Evolutionary conservation across 2,113 vertebrate species (phyloP).

Genomic region (Actenoides hombroni): DNA sequence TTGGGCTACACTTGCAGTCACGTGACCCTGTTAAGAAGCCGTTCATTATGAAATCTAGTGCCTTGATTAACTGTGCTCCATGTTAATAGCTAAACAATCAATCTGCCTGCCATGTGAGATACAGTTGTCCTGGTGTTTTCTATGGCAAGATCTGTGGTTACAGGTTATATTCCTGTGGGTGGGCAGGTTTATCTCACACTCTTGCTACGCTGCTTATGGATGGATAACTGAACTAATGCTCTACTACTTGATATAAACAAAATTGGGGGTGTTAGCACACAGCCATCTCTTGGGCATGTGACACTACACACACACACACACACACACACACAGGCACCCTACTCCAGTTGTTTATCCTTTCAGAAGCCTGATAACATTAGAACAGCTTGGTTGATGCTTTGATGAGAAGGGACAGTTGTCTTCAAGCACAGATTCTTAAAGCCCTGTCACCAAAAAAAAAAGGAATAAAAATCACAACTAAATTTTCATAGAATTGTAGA

Average conservation of each 20-base stretch:
- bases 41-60: background rate
- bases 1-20: background rate
- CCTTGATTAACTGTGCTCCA: background rate
- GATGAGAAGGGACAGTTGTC: background rate
- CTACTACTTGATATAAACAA: background rate
- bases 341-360: background rate
- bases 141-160: background rate
- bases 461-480: background rate
- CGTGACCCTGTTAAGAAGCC: background rate
- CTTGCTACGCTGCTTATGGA: background rate
- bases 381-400: background rate
- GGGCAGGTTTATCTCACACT: background rate
- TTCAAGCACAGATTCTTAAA: background rate
- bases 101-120: background rate
- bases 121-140: background rate
- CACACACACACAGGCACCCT: too few relatives aligned
- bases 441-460: background rate
- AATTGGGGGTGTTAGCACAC: background rate
- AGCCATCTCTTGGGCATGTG: background rate
- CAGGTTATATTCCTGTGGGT: background rate
- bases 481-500: too few relatives aligned
- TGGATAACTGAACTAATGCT: background rate
- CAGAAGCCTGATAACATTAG: background rate
- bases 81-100: background rate
- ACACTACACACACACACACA: background rate